phyloP scores from a whole-genome alignment of 1,140 invertebrate genomes.

The Sitobion miscanthi region DNA sequence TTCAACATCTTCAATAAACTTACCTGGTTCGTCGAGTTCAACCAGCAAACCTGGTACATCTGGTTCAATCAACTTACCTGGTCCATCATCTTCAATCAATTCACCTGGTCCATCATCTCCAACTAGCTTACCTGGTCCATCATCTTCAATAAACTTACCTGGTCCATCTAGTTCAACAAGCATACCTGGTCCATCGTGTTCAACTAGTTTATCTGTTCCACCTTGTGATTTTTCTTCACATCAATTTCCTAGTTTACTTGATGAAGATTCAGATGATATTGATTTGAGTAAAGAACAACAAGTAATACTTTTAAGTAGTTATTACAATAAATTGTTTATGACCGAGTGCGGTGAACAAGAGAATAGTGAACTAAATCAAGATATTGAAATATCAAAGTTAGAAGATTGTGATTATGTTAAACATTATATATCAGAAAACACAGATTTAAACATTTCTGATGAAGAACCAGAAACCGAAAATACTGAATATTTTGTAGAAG shows the following conservation, averaged over 20 bases:
- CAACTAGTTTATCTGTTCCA: no score
- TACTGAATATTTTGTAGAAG: conserved; percentile 13
- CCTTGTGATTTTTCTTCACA: background rate
- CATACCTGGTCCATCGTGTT: no score
- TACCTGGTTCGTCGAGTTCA: no score
- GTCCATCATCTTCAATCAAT: no score
- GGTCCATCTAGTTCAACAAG: no score
- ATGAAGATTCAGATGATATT: background rate
- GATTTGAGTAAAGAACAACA: background rate
- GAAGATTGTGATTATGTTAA: background rate
- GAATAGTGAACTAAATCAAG: background rate
- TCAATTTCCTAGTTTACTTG: background rate
- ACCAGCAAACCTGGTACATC: no score
- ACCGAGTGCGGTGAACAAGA: background rate
- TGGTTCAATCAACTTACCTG: no score
- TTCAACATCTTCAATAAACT: no score
- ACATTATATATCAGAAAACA: background rate
- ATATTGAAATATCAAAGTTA: background rate
- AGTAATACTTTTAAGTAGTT: background rate
- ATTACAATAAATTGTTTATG: background rate
- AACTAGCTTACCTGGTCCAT: no score
- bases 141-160: no score
- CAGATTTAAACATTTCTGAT: background rate
- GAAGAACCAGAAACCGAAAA: background rate
- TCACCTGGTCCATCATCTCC: no score